A percentile compares a stretch with the other conserved stretches of the same genome.
Conservation (phyloP, 2,888 invertebrate species). For the Conistra vaccinii region DNA sequence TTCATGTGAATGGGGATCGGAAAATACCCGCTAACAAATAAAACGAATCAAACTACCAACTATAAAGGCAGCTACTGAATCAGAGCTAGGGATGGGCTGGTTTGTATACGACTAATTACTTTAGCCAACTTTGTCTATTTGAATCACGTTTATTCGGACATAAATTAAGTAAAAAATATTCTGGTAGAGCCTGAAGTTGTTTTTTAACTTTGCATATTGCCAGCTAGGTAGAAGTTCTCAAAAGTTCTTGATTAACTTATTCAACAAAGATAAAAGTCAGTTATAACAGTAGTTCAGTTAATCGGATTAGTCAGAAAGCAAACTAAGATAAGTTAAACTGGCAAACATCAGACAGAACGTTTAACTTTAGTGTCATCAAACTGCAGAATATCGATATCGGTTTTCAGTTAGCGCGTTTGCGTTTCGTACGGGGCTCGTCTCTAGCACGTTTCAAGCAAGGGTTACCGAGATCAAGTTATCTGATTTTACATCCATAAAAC, state of each 20-base stretch:
- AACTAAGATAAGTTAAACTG: constrained; percentile 28
- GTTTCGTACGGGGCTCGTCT: constrained; percentile 32
- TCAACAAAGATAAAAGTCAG: background rate
- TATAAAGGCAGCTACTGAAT: constrained; percentile 74
- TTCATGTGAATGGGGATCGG: constrained; percentile 88
- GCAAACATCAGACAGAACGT: constrained; percentile 24
- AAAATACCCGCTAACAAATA: constrained; percentile 86
- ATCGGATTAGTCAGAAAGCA: constrained; percentile 14
- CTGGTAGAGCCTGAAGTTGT: background rate
- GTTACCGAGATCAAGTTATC: constrained; percentile 59
- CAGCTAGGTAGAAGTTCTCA: background rate
- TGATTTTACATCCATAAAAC: constrained; percentile 40
- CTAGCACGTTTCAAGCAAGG: constrained; percentile 57
- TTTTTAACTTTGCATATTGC: background rate
- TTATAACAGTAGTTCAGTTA: background rate
- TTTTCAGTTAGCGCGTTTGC: constrained; percentile 53
- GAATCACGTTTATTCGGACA: constrained; percentile 25
- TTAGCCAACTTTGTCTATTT: constrained; percentile 39
- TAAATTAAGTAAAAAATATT: constrained; percentile 29
- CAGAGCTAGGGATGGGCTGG: constrained; percentile 61
- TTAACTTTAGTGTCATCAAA: constrained; percentile 34
- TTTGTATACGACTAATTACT: constrained; percentile 58
- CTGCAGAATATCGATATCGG: constrained; percentile 53
- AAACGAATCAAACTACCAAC: constrained; percentile 83
- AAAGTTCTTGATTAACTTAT: background rate